Base-by-base conservation (phyloP, 2,888 invertebrate genomes). In the Meghimatium bilineatum region DNA sequence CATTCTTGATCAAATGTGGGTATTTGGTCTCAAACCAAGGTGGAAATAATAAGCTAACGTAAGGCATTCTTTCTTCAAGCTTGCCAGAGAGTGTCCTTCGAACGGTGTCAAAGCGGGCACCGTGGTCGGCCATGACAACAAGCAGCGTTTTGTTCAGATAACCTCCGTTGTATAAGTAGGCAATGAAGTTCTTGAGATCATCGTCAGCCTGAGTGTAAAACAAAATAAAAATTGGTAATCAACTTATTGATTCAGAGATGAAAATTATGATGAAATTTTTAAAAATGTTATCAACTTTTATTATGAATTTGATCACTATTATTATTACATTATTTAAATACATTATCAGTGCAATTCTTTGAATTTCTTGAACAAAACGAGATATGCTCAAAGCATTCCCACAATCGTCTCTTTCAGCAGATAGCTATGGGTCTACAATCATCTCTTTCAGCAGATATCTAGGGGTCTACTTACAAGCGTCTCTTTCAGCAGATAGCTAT, bases 61-160 rank as follows among this genome's bases (percentile, higher is more conserved):
- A 96, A 0, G 98, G 98, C 84, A 98, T 92, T 1, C 98, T 95
- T 92, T 98, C 98, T 90, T 98, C 98, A 84, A 97, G 95, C 93
- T 97, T 97, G 0, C 98, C 98, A 93, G 98, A 98, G 14, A 97
- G 94, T 0, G 97, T 98, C 89, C 96, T 95, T 0, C 98, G 95
- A 17, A 97, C 95, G 80, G 95, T 95, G 0, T 96, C 96, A 93
- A 97, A 98, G 91, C 98, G 89, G 8, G 91, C 89, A 0, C 98
- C 98, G 93, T 99, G 98, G 94, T 99, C 98, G 6, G 97, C 96
- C 97, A 98, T 97, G 6, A 98, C 92, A 82, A 98, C 95, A 0
- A 99, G 93, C 87, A 98, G 91, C 0, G 98, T 97, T 89, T 97
- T 95, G 86, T 97, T 96, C 32, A 97, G 94, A 66, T 95, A 94